Evolutionary conservation across 2,797 vertebrate genomes (phyloP), one percentile per base, ranked within the genome.

Genomic region (Sylvia borin): DNA sequence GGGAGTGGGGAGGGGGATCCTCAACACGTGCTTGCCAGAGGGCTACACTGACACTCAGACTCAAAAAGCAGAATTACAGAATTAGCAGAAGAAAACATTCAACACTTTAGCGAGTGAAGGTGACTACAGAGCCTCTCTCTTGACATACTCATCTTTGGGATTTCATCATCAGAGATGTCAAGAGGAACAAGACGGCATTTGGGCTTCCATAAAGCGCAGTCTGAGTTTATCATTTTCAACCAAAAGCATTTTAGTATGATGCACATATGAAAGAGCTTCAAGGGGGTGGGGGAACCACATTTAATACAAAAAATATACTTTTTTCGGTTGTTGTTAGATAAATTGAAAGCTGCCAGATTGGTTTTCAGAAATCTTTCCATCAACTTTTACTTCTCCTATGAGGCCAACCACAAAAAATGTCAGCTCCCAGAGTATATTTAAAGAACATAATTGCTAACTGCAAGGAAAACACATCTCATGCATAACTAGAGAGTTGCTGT

Each of bases 311-410:
- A 93, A 89, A 64, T 25, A 72, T 26, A 32, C 7, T 17, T 50
- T 74, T 75, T 73, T 40, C 25, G 8, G 29, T 72, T 84, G 51
- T 51, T 88, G 51, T 83, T 88, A 87, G 76, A 60, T 94, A 90
- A 90, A 45, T 71, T 91, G 90, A 96, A 93, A 93, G 73, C 48
- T 87, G 55, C 71, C 94, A 90, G 91, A 95, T 94, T 84, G 38
- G 32, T 68, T 95, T 92, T 79, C 53, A 92, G 74, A 95, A 93
- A 92, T 90, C 84, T 91, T 96, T 94, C 92, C 91, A 89, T 88
- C 87, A 84, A 89, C 75, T 95, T 96, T 91, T 88, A 80, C 92
- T 93, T 92, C 61, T 91, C 67, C 93, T 90, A 40, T 64, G 91
- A 96, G 67, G 66, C 92, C 82, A 90, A 64, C 85, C 91, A 87